Evolutionary conservation across 2,888 invertebrate genomes (phyloP), one percentile per base, ranked within the genome.

Genomic region (Apoda limacodes): DNA sequence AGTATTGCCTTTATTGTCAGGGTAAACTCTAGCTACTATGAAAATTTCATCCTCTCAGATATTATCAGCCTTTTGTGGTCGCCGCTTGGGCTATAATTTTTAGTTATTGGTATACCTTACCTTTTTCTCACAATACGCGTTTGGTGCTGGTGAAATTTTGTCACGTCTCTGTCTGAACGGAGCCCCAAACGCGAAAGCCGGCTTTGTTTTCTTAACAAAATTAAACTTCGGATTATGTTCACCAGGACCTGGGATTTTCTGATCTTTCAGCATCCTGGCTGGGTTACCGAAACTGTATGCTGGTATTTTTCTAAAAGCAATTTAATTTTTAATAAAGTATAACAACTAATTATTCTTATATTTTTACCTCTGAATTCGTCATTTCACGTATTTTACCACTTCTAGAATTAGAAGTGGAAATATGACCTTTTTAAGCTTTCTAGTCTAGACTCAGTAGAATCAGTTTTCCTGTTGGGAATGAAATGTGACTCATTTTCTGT

Each of bases 121-220:
- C 68, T 67, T 74, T 52, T 65, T 69, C 42, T 68, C 60, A 43
- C 74, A 76, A 40, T 76, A 74, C 2, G 50, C 43, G 42, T 71
- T 71, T 1, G 74, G 70, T 1, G 71, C 46, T 9, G 75, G 75
- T 11, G 40, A 35, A 26, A 37, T 43, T 2, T 38, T 3, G 4
- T 31, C 36, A 32, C n/a, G 6, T 5, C 13, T 3, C n/a, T 23
- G 20, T 36, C 46, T 57, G 45, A 42, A 57, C 9, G 55, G 50
- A 2, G 40, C 45, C 7, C 62, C 70, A 21, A 76, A 67, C 3
- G 66, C 56, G 39, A 48, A 69, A 4, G 64, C 55, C 14, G 75
- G 75, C 25, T 53, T 62, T 1, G 22, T 59, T 38, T 45, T 60
- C 37, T 48, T 42, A 5, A 65, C 55, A 25, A 48, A 67, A 20